phyloP scores from a whole-genome alignment of 1,140 invertebrate genomes.

The Ceratoteleas bidentatus region DNA sequence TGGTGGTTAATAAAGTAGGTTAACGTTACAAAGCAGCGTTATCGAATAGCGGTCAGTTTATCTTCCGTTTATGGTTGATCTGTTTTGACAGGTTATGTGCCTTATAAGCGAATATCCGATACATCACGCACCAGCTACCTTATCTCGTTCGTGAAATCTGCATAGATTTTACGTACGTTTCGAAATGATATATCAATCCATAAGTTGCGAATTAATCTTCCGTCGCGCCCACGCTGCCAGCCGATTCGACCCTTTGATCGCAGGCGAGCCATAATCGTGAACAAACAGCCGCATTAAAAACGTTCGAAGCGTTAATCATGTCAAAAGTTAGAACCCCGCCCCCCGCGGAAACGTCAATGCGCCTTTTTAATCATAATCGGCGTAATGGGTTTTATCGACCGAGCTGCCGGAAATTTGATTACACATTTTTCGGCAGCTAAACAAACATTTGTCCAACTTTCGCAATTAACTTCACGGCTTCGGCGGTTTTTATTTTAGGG shows the following conservation, averaged over 20 bases:
- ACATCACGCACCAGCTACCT: slow-evolving; percentile 53
- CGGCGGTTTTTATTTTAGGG: slow-evolving; percentile 49
- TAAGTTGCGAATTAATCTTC: slow-evolving; percentile 52
- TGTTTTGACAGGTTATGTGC: slow-evolving; percentile 65
- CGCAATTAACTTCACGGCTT: slow-evolving; percentile 50
- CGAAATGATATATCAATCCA: slow-evolving; percentile 49
- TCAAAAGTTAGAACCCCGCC: not conserved
- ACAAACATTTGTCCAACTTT: slow-evolving; percentile 58
- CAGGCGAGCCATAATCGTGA: not conserved
- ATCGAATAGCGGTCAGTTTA: slow-evolving; percentile 62
- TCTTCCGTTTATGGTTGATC: slow-evolving; percentile 64
- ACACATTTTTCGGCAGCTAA: slow-evolving; percentile 45
- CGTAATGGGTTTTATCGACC: slow-evolving; percentile 46
- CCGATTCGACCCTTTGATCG: slow-evolving; percentile 16
- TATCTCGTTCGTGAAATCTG: slow-evolving; percentile 55
- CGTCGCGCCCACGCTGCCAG: not conserved
- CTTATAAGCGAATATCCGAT: slow-evolving; percentile 59
- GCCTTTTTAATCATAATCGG: slow-evolving; percentile 43
- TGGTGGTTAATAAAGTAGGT: slow-evolving; percentile 48
- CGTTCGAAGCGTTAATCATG: slow-evolving; percentile 10
- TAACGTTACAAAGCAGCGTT: slow-evolving; percentile 41
- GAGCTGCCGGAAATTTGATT: slow-evolving; percentile 51
- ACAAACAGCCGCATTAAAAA: slow-evolving; percentile 17
- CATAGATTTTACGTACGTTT: slow-evolving; percentile 52
- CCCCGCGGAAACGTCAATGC: slow-evolving; percentile 20